Conservation (phyloP, 2,113 vertebrate genomes). For the Pagrus major region DNA sequence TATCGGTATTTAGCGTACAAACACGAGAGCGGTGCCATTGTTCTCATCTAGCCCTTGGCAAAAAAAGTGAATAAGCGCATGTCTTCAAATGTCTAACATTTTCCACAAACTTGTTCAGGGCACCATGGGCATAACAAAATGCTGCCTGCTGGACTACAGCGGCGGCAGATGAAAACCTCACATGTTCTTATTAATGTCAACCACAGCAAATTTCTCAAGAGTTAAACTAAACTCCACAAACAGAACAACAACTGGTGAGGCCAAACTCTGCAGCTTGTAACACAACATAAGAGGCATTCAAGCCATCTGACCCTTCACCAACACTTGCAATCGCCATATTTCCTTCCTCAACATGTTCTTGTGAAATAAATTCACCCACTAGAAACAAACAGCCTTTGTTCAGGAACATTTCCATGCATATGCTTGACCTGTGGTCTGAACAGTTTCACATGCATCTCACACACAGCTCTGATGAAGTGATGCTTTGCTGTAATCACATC, state of each 20-base stretch:
- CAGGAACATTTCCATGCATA: conserved; percentile 14
- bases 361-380: not conserved
- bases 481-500: conserved; percentile 17
- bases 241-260: not conserved
- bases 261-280: not conserved
- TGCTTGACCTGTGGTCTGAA: conserved; percentile 5
- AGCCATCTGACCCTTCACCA: too few relatives aligned
- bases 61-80: not conserved
- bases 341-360: not conserved
- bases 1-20: too few relatives aligned
- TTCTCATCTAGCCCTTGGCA: not conserved
- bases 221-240: not conserved
- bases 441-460: conserved; percentile 17
- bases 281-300: not conserved
- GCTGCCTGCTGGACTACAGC: not conserved
- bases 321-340: not conserved
- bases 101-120: not conserved
- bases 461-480: conserved; percentile 22
- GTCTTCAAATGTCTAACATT: not conserved
- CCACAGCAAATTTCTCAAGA: not conserved
- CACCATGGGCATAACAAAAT: not conserved
- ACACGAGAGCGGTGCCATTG: not conserved
- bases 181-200: too few relatives aligned
- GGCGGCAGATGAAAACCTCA: not conserved
- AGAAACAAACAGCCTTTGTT: not conserved